phyloP scores from a whole-genome alignment of 2,113 vertebrate species.

The Prolemur simus region DNA sequence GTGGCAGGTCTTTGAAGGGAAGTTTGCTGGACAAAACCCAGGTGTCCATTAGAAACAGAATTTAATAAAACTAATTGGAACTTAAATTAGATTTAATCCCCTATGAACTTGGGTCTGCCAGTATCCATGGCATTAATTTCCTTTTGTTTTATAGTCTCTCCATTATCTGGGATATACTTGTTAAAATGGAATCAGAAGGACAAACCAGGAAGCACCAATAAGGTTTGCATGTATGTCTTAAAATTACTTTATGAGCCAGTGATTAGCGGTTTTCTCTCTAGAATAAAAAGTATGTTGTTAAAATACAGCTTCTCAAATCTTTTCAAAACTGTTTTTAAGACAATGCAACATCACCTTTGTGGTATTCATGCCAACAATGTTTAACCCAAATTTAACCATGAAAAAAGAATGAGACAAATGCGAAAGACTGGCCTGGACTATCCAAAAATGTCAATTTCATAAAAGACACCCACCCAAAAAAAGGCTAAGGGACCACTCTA shows the following conservation, averaged over 20 bases:
- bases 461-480: background rate
- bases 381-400: slow-evolving; percentile 34
- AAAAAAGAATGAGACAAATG: background rate
- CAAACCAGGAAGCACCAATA: background rate
- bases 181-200: background rate
- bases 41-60: background rate
- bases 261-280: background rate
- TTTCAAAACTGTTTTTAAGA: slow-evolving; percentile 30
- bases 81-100: background rate
- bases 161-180: background rate
- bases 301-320: background rate
- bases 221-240: background rate
- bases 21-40: background rate
- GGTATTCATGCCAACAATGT: slow-evolving; percentile 3
- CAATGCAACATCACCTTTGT: background rate
- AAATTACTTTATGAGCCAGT: background rate
- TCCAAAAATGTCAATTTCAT: background rate
- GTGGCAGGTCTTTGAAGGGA: background rate
- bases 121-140: background rate
- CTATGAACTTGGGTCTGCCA: background rate
- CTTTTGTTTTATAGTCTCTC: background rate
- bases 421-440: background rate
- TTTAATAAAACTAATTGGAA: background rate
- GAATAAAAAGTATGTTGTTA: background rate
- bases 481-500: background rate